These are phyloP conservation scores for Drosophila picticornis DNA, from an alignment of 2,888 invertebrate genomes.

Conservation along the genomic window DNA sequence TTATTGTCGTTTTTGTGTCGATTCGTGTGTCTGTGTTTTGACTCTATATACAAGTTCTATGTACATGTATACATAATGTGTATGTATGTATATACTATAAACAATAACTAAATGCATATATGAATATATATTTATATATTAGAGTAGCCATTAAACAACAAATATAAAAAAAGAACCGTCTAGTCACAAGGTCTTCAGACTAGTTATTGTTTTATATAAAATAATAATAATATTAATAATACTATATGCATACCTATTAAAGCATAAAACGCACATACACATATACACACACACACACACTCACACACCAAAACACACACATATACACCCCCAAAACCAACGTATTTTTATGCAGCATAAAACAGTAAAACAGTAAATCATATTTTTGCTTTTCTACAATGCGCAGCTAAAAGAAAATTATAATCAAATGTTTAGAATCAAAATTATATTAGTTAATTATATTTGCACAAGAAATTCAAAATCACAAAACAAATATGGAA, in stretches of 20 bases:
- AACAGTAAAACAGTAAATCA: constrained; percentile 4
- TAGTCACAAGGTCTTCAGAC: constrained; percentile 84
- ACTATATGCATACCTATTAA: constrained; percentile 56
- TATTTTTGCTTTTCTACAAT: constrained; percentile 46
- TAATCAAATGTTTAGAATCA: constrained; percentile 10
- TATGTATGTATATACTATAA: constrained; percentile 30
- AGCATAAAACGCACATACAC: constrained; percentile 29
- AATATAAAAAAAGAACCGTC: constrained; percentile 65
- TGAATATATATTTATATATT: constrained; percentile 23
- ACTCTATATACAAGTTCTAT: constrained; percentile 36
- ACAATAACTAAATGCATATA: constrained; percentile 53
- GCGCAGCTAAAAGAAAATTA: constrained; percentile 44
- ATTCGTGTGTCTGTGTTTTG: constrained; percentile 53
- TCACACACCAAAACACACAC: constrained; percentile 12
- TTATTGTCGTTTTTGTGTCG: constrained; percentile 59
- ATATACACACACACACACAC: constrained; percentile 22
- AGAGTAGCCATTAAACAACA: constrained; percentile 45
- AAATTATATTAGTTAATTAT: constrained; percentile 28
- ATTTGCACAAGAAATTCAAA: constrained; percentile 30
- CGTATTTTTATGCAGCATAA: constrained; percentile 26
- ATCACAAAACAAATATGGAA: constrained; percentile 24
- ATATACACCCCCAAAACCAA: constrained; percentile 28
- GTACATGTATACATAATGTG: neutral
- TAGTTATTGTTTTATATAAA: constrained; percentile 81
- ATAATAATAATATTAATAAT: constrained; percentile 48